These are phyloP conservation scores for Thysanoteuthis rhombus DNA, from an alignment of 2,888 invertebrate genomes.

Conservation along the genomic window DNA sequence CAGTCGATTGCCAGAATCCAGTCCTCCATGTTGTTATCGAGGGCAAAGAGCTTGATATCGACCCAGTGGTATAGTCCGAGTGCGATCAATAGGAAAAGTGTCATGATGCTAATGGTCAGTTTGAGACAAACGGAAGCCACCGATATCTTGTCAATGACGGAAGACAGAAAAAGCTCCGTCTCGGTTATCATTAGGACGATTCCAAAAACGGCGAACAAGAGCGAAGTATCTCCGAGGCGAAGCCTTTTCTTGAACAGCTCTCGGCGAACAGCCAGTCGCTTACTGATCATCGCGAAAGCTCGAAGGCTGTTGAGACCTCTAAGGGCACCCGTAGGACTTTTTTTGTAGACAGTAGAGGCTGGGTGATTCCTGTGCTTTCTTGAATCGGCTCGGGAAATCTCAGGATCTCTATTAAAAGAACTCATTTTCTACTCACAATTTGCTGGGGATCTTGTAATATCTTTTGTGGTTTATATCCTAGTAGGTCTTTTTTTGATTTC, in stretches of 20 bases:
- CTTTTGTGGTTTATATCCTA: no score
- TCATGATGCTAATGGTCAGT: constrained; percentile 59
- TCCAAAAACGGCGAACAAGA: constrained; percentile 60
- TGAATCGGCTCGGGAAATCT: constrained; percentile 61
- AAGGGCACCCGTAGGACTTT: constrained; percentile 34
- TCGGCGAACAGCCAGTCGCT: constrained; percentile 62
- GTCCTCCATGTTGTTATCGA: constrained; percentile 65
- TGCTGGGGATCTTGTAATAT: not conserved
- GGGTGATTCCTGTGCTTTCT: constrained; percentile 52
- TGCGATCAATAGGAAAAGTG: constrained; percentile 59
- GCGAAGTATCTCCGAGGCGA: constrained; percentile 57
- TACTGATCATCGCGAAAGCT: constrained; percentile 63
- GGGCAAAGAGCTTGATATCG: constrained; percentile 62
- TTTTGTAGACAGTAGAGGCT: constrained; percentile 44
- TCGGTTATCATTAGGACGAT: constrained; percentile 63
- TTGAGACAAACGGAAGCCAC: constrained; percentile 57
- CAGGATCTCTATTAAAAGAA: constrained; percentile 61
- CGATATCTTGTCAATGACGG: constrained; percentile 44
- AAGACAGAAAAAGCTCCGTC: constrained; percentile 58
- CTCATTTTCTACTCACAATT: constrained; percentile 49
- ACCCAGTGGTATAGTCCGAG: constrained; percentile 62
- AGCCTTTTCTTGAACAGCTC: constrained; percentile 60
- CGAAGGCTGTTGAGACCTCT: constrained; percentile 34
- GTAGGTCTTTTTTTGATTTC: no score
- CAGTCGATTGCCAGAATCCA: constrained; percentile 62